Conservation (phyloP, 1,140 invertebrate species). For the Drosophila tsacasi region DNA sequence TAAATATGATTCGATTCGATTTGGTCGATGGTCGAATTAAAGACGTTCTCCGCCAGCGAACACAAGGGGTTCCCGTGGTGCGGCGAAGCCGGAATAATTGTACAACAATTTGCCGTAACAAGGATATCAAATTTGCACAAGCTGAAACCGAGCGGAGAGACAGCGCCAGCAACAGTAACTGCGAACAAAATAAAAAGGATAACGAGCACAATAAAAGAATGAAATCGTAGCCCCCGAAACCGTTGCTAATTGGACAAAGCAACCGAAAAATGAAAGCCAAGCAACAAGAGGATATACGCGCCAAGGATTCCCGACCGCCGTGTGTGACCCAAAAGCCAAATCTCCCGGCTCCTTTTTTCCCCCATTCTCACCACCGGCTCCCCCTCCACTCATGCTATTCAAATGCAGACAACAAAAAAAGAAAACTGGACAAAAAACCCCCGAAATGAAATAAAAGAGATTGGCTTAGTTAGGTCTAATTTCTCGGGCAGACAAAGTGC, state of each 20-base stretch:
- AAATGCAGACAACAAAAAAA: slow-evolving; percentile 46
- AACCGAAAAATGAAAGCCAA: slow-evolving; percentile 71
- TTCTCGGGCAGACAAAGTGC: slow-evolving; percentile 76
- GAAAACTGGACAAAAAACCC: neutral
- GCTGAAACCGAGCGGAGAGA: slow-evolving; percentile 27
- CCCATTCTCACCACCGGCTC: neutral
- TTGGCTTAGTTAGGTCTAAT: slow-evolving; percentile 80
- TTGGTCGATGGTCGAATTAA: slow-evolving; percentile 40
- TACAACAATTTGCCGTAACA: slow-evolving; percentile 81
- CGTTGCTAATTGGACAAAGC: slow-evolving; percentile 84
- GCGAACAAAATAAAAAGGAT: slow-evolving; percentile 75
- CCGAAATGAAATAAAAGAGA: slow-evolving; percentile 48
- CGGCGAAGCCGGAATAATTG: slow-evolving; percentile 71
- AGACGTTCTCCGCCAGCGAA: slow-evolving; percentile 32
- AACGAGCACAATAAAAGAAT: slow-evolving; percentile 84
- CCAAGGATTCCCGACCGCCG: slow-evolving; percentile 33
- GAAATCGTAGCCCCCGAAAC: slow-evolving; percentile 80
- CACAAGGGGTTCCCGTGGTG: slow-evolving; percentile 15
- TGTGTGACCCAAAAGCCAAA: slow-evolving; percentile 55
- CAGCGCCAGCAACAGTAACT: slow-evolving; percentile 14
- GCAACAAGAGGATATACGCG: slow-evolving; percentile 59
- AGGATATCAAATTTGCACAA: slow-evolving; percentile 83
- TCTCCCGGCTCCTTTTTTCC: slow-evolving; percentile 6
- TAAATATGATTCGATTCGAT: slow-evolving; percentile 61
- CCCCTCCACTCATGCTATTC: slow-evolving; percentile 49